Evolutionary conservation across 1,140 invertebrate species (phyloP).

Genomic region (Coptotermes formosanus): DNA sequence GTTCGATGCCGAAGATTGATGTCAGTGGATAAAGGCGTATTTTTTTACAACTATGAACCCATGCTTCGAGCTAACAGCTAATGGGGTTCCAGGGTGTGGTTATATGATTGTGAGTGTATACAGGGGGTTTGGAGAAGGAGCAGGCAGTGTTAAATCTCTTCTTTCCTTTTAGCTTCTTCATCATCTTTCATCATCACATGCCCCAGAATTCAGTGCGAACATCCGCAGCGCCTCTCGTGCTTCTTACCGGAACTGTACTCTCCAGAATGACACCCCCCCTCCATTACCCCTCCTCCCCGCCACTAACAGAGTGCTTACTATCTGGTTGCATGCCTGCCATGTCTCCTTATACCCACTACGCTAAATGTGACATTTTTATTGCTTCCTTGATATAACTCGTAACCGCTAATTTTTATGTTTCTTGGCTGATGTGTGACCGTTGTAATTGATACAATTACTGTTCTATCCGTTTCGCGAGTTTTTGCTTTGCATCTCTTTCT

Average conservation of each 20-base stretch:
- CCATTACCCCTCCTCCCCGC: neutral
- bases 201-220: neutral
- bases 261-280: neutral
- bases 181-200: conserved; percentile 16
- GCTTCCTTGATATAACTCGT: too few relatives aligned
- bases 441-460: too few relatives aligned
- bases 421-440: too few relatives aligned
- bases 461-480: too few relatives aligned
- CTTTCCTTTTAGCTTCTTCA: conserved; percentile 7
- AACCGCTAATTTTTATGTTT: too few relatives aligned
- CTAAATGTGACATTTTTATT: too few relatives aligned
- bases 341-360: too few relatives aligned
- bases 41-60: conserved; percentile 16
- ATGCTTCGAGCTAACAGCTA: conserved; percentile 9
- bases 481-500: too few relatives aligned
- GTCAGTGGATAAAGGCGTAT: neutral
- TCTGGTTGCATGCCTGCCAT: neutral
- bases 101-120: conserved; percentile 13
- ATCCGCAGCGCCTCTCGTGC: neutral
- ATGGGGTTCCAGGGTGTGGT: conserved; percentile 16
- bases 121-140: neutral
- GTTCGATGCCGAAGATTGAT: conserved; percentile 1
- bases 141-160: conserved; percentile 4
- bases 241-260: neutral
- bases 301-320: neutral